Evolutionary conservation across 1,140 invertebrate species (phyloP).

Genomic region (Drosophila serrata): DNA sequence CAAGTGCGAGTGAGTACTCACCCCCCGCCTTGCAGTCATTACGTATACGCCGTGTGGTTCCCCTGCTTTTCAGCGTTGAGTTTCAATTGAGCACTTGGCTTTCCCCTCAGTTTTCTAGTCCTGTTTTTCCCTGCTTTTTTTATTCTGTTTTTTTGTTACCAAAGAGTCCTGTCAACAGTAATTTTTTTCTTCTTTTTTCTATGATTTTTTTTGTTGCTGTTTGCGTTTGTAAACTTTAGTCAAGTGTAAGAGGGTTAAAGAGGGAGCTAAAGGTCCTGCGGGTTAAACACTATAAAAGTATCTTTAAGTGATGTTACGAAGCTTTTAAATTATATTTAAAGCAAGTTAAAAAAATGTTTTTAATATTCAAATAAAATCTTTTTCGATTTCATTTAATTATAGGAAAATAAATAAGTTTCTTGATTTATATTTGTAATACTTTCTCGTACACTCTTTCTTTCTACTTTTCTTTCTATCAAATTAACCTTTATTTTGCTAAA

Average conservation of each 20-base stretch:
- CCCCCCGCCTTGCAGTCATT: slow-evolving; percentile 35
- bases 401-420: too few species aligned
- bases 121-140: too few species aligned
- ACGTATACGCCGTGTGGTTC: slow-evolving; percentile 65
- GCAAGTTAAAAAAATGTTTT: background rate
- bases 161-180: slow-evolving; percentile 46
- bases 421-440: too few species aligned
- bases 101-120: slow-evolving; percentile 1
- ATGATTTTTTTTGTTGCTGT: background rate
- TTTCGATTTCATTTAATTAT: background rate
- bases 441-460: too few species aligned
- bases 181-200: slow-evolving; percentile 3
- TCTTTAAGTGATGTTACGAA: background rate
- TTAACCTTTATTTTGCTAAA: background rate
- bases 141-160: background rate
- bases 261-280: background rate
- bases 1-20: too few species aligned
- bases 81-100: slow-evolving; percentile 64
- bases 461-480: too few species aligned
- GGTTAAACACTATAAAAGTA: slow-evolving; percentile 1
- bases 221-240: slow-evolving; percentile 30
- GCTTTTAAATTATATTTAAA: background rate
- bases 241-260: background rate
- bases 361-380: background rate
- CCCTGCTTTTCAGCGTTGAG: slow-evolving; percentile 47